Conservation (phyloP, 2,113 vertebrate species). For the Antennarius striatus region DNA sequence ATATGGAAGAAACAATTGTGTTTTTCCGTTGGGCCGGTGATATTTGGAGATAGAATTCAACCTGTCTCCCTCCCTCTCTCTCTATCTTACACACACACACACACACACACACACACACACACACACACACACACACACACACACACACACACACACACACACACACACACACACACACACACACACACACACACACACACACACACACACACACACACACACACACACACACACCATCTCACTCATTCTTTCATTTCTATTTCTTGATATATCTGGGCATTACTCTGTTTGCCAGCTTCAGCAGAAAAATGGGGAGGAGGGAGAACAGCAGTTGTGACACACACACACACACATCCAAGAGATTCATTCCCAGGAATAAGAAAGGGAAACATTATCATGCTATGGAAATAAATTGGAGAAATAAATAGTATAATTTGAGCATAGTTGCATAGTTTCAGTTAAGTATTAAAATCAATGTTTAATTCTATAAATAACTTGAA, state of each 20-base stretch:
- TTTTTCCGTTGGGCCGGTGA: slow-evolving; percentile 61
- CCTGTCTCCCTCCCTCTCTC: slow-evolving; percentile 14
- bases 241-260: slow-evolving; percentile 45
- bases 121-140: slow-evolving; percentile 22
- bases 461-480: not conserved
- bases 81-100: not conserved
- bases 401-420: not conserved
- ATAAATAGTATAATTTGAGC: not conserved
- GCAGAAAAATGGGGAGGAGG: slow-evolving; percentile 31
- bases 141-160: slow-evolving; percentile 16
- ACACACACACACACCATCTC: slow-evolving; percentile 29
- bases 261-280: slow-evolving; percentile 70
- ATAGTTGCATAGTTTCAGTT: not conserved
- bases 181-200: slow-evolving; percentile 24
- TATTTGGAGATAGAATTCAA: slow-evolving; percentile 62
- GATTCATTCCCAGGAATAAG: slow-evolving; percentile 20
- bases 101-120: slow-evolving; percentile 7
- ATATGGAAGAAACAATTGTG: slow-evolving; percentile 74
- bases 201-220: not conserved
- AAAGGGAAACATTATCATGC: slow-evolving; percentile 13
- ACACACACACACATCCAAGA: slow-evolving; percentile 19
- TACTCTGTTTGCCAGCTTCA: slow-evolving; percentile 59
- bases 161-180: slow-evolving; percentile 17
- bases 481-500: slow-evolving; percentile 13
- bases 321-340: slow-evolving; percentile 13